These are phyloP conservation scores for Dermochelys coriacea DNA, from an alignment of 2,797 vertebrate species.

Conservation along the genomic window DNA sequence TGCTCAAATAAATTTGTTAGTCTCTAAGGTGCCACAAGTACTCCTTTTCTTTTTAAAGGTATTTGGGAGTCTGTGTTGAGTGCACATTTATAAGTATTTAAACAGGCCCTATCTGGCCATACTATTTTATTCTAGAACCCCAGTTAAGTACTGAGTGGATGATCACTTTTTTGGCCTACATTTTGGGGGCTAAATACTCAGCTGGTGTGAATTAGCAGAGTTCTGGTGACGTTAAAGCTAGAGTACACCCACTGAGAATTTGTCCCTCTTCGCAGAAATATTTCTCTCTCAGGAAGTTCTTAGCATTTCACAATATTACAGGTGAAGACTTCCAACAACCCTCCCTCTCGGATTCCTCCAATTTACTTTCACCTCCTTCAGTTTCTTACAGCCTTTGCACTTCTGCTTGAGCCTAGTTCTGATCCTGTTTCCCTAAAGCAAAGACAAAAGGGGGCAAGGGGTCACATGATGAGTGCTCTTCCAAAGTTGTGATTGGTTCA, in stretches of 20 bases:
- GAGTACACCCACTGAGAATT: background rate
- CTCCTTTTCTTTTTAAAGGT: no score
- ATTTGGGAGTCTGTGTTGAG: background rate
- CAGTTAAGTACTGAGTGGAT: background rate
- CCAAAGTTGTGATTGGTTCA: background rate
- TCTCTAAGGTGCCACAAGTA: no score
- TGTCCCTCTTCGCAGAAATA: background rate
- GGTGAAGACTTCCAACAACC: background rate
- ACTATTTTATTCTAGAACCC: background rate
- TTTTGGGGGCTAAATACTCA: background rate
- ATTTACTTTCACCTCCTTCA: background rate
- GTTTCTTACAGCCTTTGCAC: background rate
- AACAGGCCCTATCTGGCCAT: background rate
- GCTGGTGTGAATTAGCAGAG: background rate
- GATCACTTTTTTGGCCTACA: background rate
- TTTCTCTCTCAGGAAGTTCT: background rate
- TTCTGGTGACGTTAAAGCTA: background rate
- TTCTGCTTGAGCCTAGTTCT: background rate
- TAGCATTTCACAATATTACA: background rate
- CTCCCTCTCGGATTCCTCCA: accelerated
- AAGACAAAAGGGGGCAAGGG: background rate
- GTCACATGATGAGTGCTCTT: background rate
- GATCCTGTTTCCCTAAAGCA: background rate
- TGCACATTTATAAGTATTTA: background rate
- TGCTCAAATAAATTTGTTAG: no score